A percentile compares a stretch with the other conserved stretches of the same genome.
Conservation (phyloP, 2,113 vertebrate species). For the Melanocharis versteri region DNA sequence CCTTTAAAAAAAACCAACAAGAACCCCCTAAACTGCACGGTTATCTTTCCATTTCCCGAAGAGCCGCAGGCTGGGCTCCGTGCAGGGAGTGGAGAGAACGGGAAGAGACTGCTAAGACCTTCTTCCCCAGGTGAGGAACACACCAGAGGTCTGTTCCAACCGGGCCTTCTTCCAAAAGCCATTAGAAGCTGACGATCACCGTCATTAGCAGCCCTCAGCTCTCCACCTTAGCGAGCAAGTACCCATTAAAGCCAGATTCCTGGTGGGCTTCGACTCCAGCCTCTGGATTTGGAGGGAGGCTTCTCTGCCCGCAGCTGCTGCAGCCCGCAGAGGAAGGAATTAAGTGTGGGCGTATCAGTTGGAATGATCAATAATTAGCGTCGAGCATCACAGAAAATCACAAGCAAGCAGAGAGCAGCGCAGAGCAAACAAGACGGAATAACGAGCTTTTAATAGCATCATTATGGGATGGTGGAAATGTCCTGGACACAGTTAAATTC, state of each 20-base stretch:
- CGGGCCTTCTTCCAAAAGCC: neutral
- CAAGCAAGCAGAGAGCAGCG: neutral
- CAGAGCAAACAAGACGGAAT: neutral
- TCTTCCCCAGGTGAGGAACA: neutral
- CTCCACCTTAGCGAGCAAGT: neutral
- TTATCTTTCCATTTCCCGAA: neutral
- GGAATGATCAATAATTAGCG: neutral
- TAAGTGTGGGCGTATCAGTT: neutral
- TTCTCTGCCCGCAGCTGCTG: neutral
- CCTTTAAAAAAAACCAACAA: neutral
- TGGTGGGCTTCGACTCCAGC: neutral
- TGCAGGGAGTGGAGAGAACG: neutral
- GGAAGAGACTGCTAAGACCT: neutral
- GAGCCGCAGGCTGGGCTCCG: neutral
- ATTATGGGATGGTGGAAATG: neutral
- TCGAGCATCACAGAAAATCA: neutral
- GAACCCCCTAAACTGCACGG: neutral
- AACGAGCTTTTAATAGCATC: slow-evolving; percentile 15
- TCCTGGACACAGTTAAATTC: neutral
- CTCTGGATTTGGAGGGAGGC: neutral
- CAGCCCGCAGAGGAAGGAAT: neutral
- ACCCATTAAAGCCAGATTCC: neutral
- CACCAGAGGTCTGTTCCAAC: neutral
- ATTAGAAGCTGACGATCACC: neutral
- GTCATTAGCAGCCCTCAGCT: neutral